Evolutionary conservation across 2,888 invertebrate genomes (phyloP), one percentile per base, ranked within the genome.

Genomic region (Sthenelais limicola): DNA sequence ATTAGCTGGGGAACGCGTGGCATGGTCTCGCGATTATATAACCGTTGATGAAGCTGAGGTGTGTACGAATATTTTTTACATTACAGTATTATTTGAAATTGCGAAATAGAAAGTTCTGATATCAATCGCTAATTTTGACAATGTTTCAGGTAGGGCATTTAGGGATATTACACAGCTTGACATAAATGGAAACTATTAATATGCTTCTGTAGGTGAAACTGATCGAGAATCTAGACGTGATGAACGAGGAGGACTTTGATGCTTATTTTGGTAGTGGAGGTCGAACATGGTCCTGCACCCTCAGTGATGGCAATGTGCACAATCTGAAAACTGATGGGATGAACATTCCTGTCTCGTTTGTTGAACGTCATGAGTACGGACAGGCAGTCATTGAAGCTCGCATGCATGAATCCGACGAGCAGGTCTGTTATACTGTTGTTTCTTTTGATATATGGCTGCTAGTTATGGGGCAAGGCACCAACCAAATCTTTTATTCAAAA

Each of bases 21-120:
- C 78, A 2, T 87, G 88, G 88, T 72, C 77, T 12, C 78, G 81
- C 67, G 86, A 88, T 75, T 88, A 81, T 74, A 70, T 77, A 24
- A 82, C 86, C 33, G 84, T 88, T 12, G 86, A 88, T 80, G 81
- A 85, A 43, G 81, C 84, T 12, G 84, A 86, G 81, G 87, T 86
- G 68, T 76, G 75, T 9, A 32, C 51, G 26, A 26, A 33, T n/a
- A n/a, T 35, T 38, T 21, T 21, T 33, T 35, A 24, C 18, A 43
- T 35, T 43, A 43, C 43, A 43, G 9, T 43, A 12, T 12, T 9
- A 43, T 43, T 9, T 43, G 15, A n/a, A n/a, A n/a, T n/a, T n/a
- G n/a, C n/a, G n/a, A n/a, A n/a, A n/a, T n/a, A n/a, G n/a, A n/a
- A n/a, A n/a, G n/a, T n/a, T n/a, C n/a, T n/a, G n/a, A n/a, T n/a